phyloP scores from a whole-genome alignment of 2,113 vertebrate species.

The Chaetura pelagica region DNA sequence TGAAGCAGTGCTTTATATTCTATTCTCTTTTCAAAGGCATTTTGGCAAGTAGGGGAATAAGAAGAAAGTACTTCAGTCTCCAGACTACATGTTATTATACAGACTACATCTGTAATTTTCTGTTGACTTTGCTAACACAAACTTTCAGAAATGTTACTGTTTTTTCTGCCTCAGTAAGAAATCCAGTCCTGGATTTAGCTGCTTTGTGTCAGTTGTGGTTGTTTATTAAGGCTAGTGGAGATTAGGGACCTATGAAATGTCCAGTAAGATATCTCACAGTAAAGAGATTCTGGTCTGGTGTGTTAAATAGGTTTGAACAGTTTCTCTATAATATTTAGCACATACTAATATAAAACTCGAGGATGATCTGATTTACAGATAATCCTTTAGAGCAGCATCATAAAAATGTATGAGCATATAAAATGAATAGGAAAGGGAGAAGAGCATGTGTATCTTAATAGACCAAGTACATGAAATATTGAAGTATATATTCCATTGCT shows the following conservation, averaged over 20 bases:
- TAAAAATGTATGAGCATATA: slow-evolving; percentile 51
- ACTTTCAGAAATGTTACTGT: slow-evolving; percentile 18
- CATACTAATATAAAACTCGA: slow-evolving; percentile 57
- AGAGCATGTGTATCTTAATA: slow-evolving; percentile 21
- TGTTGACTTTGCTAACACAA: slow-evolving; percentile 44
- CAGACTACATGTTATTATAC: slow-evolving; percentile 24
- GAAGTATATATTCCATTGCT: slow-evolving; percentile 18
- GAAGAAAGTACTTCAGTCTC: slow-evolving; percentile 9
- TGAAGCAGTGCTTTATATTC: slow-evolving; percentile 18
- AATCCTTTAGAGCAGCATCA: slow-evolving; percentile 49
- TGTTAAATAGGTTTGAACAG: slow-evolving; percentile 57
- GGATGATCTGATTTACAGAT: slow-evolving; percentile 52
- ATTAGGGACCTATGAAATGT: slow-evolving; percentile 53
- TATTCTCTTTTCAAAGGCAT: slow-evolving; percentile 45
- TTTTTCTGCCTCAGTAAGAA: slow-evolving; percentile 32
- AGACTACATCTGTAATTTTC: slow-evolving; percentile 29
- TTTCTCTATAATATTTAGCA: slow-evolving; percentile 55
- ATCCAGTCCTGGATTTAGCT: slow-evolving; percentile 35
- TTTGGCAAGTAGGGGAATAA: slow-evolving; percentile 45
- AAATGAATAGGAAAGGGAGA: slow-evolving; percentile 54
- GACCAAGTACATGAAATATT: slow-evolving; percentile 10
- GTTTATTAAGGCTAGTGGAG: slow-evolving; percentile 39
- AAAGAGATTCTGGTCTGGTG: slow-evolving; percentile 5
- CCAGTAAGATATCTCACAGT: background rate
- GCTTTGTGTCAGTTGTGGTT: background rate